Percentiles rank a stretch among this genome's conserved stretches.
phyloP scores from a whole-genome alignment of 2,797 vertebrate genomes.

The Phataginus tetradactyla region DNA sequence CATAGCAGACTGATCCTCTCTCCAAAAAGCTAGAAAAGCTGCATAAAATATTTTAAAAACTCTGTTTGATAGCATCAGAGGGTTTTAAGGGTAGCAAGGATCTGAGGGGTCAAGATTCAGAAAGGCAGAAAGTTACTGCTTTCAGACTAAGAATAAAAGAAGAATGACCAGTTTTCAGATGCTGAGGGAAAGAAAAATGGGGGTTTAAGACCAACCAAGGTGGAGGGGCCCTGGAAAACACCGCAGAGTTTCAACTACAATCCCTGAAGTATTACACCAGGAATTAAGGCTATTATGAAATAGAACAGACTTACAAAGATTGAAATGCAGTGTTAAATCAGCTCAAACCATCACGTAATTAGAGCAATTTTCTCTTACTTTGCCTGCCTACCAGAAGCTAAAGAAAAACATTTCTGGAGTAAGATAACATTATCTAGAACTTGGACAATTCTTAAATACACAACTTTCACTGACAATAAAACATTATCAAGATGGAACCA shows the following conservation, averaged over 20 bases:
- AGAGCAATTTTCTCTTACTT: slow-evolving; percentile 1
- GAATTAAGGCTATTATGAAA: background rate
- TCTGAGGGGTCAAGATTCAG: background rate
- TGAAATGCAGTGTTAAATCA: slow-evolving; percentile 7
- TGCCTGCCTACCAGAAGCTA: background rate
- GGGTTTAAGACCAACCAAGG: background rate
- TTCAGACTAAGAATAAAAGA: background rate
- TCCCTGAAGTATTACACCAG: background rate
- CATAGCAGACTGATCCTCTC: background rate
- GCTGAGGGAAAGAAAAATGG: background rate
- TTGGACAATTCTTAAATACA: slow-evolving; percentile 17
- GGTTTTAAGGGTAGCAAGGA: background rate
- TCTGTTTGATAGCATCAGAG: background rate
- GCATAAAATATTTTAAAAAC: background rate
- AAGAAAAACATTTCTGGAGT: background rate
- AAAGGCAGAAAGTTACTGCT: background rate
- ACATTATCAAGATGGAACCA: background rate
- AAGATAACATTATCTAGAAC: slow-evolving; percentile 27
- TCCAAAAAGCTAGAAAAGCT: background rate
- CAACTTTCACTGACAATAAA: slow-evolving; percentile 22
- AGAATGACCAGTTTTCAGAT: background rate
- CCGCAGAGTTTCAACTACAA: background rate
- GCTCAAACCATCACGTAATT: slow-evolving; percentile 29
- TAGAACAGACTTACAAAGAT: background rate
- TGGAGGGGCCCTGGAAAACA: background rate